phyloP scores from a whole-genome alignment of 2,113 vertebrate genomes.

The Alethe castanea region DNA sequence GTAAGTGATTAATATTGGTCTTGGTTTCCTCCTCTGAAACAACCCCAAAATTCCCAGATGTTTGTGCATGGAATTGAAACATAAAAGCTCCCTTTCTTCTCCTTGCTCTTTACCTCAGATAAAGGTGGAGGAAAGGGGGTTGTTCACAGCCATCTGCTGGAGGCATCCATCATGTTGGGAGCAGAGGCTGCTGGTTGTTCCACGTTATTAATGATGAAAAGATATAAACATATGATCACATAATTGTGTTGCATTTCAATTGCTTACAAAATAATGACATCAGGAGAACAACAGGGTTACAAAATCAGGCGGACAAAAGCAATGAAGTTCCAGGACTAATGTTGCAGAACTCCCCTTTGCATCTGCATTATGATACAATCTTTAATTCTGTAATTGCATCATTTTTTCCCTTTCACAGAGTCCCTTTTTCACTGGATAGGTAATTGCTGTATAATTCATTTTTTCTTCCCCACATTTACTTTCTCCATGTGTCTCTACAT shows the following conservation, averaged over 20 bases:
- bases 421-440: neutral
- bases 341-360: neutral
- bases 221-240: slow-evolving; percentile 12
- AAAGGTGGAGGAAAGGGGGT: neutral
- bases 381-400: slow-evolving; percentile 35
- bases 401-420: slow-evolving; percentile 19
- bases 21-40: neutral
- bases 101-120: neutral
- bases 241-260: slow-evolving; percentile 15
- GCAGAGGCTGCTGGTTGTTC: neutral
- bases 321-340: neutral
- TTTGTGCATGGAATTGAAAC: neutral
- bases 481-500: neutral
- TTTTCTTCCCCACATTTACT: neutral
- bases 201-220: slow-evolving; percentile 31
- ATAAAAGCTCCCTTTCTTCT: neutral
- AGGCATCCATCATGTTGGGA: neutral
- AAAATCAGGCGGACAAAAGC: neutral
- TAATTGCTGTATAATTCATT: slow-evolving; percentile 30
- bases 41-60: neutral
- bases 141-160: neutral
- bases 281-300: slow-evolving; percentile 11
- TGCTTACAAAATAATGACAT: slow-evolving; percentile 41
- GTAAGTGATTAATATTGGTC: neutral
- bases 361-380: slow-evolving; percentile 42